A percentile compares a stretch with the other conserved stretches of the same genome.
Conservation (phyloP, 2,797 vertebrate species). For the Ceryle rudis region DNA sequence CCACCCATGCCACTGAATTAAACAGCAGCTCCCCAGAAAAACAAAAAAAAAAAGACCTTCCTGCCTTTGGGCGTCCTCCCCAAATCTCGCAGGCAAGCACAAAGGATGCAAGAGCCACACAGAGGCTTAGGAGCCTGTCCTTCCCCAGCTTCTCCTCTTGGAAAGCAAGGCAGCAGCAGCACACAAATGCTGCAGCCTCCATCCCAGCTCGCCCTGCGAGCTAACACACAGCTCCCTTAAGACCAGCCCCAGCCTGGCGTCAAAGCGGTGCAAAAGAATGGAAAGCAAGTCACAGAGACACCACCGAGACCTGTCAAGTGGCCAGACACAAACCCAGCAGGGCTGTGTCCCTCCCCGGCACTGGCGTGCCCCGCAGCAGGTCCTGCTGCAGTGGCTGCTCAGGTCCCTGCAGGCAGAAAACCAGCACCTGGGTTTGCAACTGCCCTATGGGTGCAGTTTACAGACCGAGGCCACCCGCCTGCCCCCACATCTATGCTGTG, state of each 20-base stretch:
- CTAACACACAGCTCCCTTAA: neutral
- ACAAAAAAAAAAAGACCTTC: neutral
- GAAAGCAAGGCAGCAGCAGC: neutral
- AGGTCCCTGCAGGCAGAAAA: accelerated
- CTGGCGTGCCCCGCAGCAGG: too few species aligned
- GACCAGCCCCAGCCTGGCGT: neutral
- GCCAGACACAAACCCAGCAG: neutral
- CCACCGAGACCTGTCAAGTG: accelerated
- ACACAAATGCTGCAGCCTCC: neutral
- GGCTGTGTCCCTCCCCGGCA: accelerated
- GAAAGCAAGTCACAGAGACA: neutral
- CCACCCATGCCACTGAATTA: accelerated
- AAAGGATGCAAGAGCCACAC: neutral
- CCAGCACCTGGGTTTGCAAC: neutral
- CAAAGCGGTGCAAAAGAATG: neutral
- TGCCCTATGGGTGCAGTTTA: neutral
- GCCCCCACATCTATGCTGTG: neutral
- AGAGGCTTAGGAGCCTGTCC: neutral
- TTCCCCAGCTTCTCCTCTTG: neutral
- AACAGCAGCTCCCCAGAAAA: neutral
- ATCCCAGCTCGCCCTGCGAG: neutral
- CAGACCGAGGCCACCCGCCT: neutral
- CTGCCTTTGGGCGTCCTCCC: neutral
- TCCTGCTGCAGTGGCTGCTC: accelerated
- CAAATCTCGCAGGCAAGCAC: neutral